Evolutionary conservation across 2,113 vertebrate species (phyloP).

Genomic region (Ammodramus savannarum): DNA sequence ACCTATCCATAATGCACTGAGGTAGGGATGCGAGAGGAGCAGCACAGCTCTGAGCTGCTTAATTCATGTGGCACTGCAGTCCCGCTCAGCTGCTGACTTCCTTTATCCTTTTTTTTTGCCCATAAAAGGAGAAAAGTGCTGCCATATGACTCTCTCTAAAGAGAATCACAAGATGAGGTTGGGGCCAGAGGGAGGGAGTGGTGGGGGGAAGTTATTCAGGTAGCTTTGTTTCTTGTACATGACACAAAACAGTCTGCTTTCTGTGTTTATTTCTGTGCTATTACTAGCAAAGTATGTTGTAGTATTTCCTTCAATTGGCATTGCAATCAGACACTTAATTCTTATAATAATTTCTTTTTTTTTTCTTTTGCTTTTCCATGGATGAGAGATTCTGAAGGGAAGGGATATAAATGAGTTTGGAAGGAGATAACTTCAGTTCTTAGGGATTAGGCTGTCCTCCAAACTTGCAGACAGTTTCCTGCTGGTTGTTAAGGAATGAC

Average conservation of each 20-base stretch:
- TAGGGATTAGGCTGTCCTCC: background rate
- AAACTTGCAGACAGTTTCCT: background rate
- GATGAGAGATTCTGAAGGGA: background rate
- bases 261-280: background rate
- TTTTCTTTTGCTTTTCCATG: background rate
- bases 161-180: constrained; percentile 31
- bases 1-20: background rate
- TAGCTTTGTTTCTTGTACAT: background rate
- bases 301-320: background rate
- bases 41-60: background rate
- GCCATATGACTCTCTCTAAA: constrained; percentile 56
- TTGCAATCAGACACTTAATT: background rate
- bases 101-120: constrained; percentile 68
- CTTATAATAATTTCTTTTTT: background rate
- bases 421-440: background rate
- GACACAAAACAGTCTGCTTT: constrained; percentile 26
- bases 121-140: constrained; percentile 75
- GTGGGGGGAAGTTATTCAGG: background rate
- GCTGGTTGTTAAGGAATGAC: background rate
- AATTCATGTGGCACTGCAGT: constrained; percentile 3
- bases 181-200: background rate
- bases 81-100: constrained; percentile 53
- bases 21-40: background rate
- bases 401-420: background rate
- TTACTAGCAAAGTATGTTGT: background rate